Base-by-base conservation (phyloP, 2,797 vertebrate genomes). In the Melanotaenia pygmaea region DNA sequence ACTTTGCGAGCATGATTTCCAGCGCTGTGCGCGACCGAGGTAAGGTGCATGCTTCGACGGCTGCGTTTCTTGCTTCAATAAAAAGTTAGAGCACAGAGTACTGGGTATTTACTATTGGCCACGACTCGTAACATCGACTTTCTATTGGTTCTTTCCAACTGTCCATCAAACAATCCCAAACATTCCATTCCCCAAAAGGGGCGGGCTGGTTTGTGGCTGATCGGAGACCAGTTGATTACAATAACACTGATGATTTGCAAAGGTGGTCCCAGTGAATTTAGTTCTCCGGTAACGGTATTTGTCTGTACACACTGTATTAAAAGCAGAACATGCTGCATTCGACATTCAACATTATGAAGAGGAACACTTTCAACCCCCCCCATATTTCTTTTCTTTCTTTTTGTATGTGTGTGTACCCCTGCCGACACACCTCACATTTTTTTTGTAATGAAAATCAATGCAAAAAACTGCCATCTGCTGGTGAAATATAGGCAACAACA, bases 1-100 rank as follows among this genome's bases (percentile, higher is more conserved):
- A 56, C 79, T 74, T 80, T n/a, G 37, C 34, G 5, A 60, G 79
- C 95, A 95, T 95, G 89, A 66, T 93, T 91, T 79, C 74, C 79
- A 82, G 24, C 24, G 63, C 75, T 67, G 64, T 0, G 59, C 3
- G 59, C 38, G 16, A 22, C 26, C 70, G 64, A 50, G 65, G 84
- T 77, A 81, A 91, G 77, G 84, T 75, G 88, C 80, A 79, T 76
- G 63, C 75, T 62, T 76, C 65, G 65, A 24, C 1, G 51, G 61
- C 62, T 82, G 56, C 59, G 67, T 35, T 53, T 70, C 58, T 59
- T 18, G 32, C 74, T 74, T 60, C 61, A 74, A 63, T 53, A 32
- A 74, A 79, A 90, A 90, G 43, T 86, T 83, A 2, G 0, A 62
- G 59, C 26, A 1, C 40, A 59, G 76, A 79, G 68, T 72, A 32